Percentiles rank a stretch among this genome's conserved stretches.
Conservation (phyloP, 2,113 vertebrate genomes). For the Panthera leo region DNA sequence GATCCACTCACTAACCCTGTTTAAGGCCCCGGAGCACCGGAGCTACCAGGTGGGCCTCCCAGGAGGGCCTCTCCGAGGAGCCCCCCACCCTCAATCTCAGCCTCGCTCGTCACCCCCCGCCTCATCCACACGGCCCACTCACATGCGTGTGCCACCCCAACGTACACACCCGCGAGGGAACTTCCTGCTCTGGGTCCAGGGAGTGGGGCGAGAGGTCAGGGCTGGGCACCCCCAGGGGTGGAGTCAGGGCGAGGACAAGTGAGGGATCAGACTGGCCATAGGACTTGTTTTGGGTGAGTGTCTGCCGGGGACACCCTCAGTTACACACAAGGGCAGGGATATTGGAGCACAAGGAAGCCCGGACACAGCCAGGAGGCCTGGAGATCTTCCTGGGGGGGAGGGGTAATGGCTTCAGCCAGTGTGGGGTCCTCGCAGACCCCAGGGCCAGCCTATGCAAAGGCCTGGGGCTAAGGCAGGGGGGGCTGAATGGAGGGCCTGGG, state of each 20-base stretch:
- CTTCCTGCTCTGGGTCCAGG: background rate
- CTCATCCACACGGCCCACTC: background rate
- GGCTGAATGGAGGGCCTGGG: background rate
- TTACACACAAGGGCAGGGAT: background rate
- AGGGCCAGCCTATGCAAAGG: background rate
- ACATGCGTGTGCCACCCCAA: background rate
- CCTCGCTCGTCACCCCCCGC: background rate
- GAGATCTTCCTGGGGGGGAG: background rate
- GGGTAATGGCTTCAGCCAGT: too few relatives aligned
- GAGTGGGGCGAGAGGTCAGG: background rate
- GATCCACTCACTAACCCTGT: background rate
- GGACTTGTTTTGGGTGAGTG: too few relatives aligned
- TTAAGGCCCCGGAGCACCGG: background rate
- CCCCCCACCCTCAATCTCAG: background rate
- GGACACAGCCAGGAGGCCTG: too few relatives aligned
- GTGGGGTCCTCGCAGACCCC: background rate
- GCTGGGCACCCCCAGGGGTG: background rate
- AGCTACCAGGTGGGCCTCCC: background rate
- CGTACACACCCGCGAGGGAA: background rate
- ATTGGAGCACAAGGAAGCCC: background rate
- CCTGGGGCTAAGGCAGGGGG: background rate
- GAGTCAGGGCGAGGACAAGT: background rate
- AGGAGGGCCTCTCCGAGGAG: background rate
- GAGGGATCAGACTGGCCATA: background rate
- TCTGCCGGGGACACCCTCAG: background rate